These are phyloP conservation scores for Amia ocellicauda DNA, from an alignment of 2,113 vertebrate species.

Conservation along the genomic window DNA sequence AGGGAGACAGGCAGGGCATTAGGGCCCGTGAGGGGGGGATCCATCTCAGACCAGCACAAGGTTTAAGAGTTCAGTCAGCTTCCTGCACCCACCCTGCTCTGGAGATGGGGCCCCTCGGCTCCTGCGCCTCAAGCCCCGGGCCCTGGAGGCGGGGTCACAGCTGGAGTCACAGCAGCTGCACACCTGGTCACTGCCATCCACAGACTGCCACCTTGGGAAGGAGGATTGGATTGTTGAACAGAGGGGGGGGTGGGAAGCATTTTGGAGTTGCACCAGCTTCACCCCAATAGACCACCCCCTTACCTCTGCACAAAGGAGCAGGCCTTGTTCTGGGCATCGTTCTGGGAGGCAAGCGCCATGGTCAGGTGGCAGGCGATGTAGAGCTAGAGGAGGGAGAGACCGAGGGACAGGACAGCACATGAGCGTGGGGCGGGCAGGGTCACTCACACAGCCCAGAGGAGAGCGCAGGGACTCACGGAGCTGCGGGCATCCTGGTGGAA, in stretches of 20 bases:
- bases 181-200: constrained; percentile 47
- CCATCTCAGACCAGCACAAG: no score
- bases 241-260: not conserved
- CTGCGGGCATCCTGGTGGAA: no score
- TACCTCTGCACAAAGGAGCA: constrained; percentile 49
- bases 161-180: constrained; percentile 44
- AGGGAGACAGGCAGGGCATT: no score
- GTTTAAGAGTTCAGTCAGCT: no score
- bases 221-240: not conserved
- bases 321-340: constrained; percentile 40
- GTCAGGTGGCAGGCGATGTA: constrained; percentile 51
- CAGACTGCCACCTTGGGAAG: constrained; percentile 52
- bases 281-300: constrained; percentile 32
- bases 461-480: constrained; percentile 8
- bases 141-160: not conserved
- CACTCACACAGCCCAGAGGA: not conserved
- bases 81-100: not conserved
- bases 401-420: constrained; percentile 29
- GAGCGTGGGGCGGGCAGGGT: no score
- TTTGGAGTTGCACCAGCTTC: not conserved
- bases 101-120: not conserved
- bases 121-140: not conserved
- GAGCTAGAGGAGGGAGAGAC: constrained; percentile 34
- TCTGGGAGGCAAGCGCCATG: constrained; percentile 32
- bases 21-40: no score